These are phyloP conservation scores for Tachycineta bicolor DNA, from an alignment of 2,113 vertebrate genomes.

Conservation along the genomic window DNA sequence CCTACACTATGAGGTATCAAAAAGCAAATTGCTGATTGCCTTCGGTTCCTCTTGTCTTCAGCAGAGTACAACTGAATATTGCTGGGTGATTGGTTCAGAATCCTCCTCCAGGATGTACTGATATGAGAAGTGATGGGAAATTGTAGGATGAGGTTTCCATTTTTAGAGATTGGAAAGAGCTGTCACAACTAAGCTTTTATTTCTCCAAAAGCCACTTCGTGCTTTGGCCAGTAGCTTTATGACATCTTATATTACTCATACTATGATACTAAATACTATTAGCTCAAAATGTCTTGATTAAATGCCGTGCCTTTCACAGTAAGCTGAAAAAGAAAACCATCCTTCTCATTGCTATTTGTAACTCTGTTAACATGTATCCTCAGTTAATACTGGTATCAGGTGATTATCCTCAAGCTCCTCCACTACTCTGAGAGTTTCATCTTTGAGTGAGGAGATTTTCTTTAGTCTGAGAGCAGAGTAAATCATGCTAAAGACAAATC, in stretches of 20 bases:
- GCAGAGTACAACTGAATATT: background rate
- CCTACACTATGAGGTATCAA: background rate
- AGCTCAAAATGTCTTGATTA: background rate
- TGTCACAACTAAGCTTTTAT: background rate
- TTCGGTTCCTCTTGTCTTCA: background rate
- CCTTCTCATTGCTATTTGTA: background rate
- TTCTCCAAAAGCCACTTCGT: background rate
- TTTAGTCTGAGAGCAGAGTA: background rate
- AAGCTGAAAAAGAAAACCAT: background rate
- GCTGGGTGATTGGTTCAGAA: background rate
- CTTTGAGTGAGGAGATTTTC: background rate
- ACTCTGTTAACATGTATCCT: background rate
- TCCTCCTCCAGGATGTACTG: background rate
- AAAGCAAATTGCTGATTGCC: background rate
- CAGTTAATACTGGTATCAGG: background rate
- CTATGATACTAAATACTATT: background rate
- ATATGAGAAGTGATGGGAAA: background rate
- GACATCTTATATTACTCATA: background rate
- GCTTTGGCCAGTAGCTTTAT: background rate
- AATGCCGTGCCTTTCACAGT: background rate
- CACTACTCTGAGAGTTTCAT: background rate
- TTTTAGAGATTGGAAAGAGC: background rate
- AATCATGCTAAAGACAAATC: background rate
- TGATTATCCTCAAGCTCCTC: background rate
- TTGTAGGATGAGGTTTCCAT: background rate